Percentiles rank a stretch among this genome's conserved stretches.
Evolutionary conservation across 37 sponge, comb jelly and placozoan species (phyloP).

Genomic region (Halichondria panicea): DNA sequence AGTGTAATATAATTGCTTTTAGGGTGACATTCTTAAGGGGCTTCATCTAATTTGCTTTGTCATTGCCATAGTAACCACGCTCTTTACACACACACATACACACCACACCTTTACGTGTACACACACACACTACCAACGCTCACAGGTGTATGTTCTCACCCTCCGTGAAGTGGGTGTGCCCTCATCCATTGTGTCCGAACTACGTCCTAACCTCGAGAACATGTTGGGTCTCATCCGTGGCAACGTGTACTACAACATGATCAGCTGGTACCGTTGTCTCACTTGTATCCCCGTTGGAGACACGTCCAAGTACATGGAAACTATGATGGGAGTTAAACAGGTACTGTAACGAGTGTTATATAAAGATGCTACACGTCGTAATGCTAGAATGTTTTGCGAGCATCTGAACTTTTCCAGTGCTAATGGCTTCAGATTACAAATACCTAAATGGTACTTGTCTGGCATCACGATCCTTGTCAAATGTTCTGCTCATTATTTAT

Average conservation of each 20-base stretch:
- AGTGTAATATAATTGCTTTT: no score
- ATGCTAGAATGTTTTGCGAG: no score
- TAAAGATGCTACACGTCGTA: no score
- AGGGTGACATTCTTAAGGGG: no score
- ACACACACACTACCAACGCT: background rate
- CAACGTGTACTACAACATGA: conserved; percentile 89
- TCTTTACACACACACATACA: background rate
- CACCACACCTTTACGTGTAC: background rate
- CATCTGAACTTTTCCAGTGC: no score
- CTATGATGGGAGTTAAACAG: conserved; percentile 96
- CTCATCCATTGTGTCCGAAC: conserved; percentile 21
- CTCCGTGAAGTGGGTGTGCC: conserved; percentile 72
- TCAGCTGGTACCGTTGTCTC: conserved; percentile 88
- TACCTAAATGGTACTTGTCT: no score
- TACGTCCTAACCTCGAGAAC: conserved; percentile 72
- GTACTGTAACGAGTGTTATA: no score
- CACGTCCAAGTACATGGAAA: conserved; percentile 88
- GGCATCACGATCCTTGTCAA: no score
- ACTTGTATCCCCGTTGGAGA: conserved; percentile 72
- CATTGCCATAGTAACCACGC: background rate
- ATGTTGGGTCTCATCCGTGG: conserved; percentile 87
- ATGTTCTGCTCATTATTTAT: no score
- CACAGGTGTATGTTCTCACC: conserved; percentile 80
- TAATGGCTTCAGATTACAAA: no score
- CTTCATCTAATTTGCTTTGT: no score